phyloP scores from a whole-genome alignment of 2,888 invertebrate species.

The Coremacera marginata region DNA sequence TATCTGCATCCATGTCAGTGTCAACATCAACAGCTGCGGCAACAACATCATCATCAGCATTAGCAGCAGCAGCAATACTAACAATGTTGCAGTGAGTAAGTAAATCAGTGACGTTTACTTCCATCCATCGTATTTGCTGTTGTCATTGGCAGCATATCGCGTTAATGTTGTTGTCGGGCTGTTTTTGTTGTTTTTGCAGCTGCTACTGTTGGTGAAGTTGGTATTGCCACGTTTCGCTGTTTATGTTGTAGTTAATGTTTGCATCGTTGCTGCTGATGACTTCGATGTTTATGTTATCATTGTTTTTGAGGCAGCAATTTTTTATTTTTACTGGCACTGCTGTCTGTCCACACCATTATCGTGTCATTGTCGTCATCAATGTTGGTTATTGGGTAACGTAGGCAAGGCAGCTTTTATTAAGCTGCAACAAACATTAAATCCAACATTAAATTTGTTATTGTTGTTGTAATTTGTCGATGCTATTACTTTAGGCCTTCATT shows the following conservation, averaged over 20 bases:
- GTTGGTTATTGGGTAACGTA: not conserved
- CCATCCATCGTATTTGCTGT: no score
- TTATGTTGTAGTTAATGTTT: constrained; percentile 11
- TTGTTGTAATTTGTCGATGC: not conserved
- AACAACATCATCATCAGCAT: not conserved
- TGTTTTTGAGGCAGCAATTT: constrained; percentile 8
- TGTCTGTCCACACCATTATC: not conserved
- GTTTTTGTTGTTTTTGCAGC: constrained; percentile 24
- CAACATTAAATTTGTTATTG: constrained; percentile 23
- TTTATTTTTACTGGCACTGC: not conserved
- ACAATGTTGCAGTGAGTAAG: not conserved
- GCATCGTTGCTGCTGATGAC: not conserved
- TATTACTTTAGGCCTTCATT: not conserved
- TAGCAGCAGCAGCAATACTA: not conserved
- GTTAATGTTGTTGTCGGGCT: constrained; percentile 1
- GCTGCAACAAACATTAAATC: constrained; percentile 31
- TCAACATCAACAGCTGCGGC: not conserved
- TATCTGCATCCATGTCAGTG: not conserved
- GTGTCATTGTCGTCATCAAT: not conserved
- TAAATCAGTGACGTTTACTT: not conserved
- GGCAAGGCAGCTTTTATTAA: constrained; percentile 29
- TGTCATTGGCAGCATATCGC: no score
- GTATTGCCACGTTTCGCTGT: not conserved
- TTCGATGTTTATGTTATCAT: not conserved
- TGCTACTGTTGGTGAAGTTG: not conserved